Base-by-base conservation (phyloP, 2,797 vertebrate genomes). In the Botia kubotai region DNA sequence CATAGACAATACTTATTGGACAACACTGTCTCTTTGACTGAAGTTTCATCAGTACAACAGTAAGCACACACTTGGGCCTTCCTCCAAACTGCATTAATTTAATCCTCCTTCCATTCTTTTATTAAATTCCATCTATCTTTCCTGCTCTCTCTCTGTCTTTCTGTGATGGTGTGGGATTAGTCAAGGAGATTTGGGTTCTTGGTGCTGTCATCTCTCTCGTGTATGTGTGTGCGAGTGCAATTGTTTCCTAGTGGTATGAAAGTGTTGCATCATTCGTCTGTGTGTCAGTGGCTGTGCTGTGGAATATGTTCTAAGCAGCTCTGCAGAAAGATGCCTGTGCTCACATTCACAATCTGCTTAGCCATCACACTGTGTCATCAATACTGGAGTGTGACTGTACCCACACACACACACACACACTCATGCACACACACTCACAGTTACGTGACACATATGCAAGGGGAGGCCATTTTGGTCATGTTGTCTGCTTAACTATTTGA, bases 231-330 rank as follows among this genome's bases (percentile, higher is more conserved):
- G 81, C 14, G 74, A 88, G 89, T 89, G 93, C 92, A 93, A 94
- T 92, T 91, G 86, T 94, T 93, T 93, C 92, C 92, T 92, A 91
- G 89, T 87, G 90, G 92, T 91, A 80, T 89, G 92, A 92, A 94
- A 94, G 90, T 93, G 91, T 94, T 94, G 92, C 93, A 87, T 94
- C 92, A 94, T 94, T 91, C 89, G 89, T 91, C 90, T 52, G 39
- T 16, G 52, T 82, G 76, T 75, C 79, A 79, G 66, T 76, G 82
- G 73, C 50, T 48, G 43, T 58, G 55, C 55, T 79, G 43, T 72
- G 19, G 78, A 39, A 76, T 76, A 79, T 83, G 77, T 69, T 71
- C 71, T 33, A 75, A 71, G 70, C 72, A 71, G 75, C 75, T 63
- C 72, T 65, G 48, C 55, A 76, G 63, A 43, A 33, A 36, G 77